Percentiles rank a stretch among this genome's conserved stretches.
Conservation (phyloP, 2,797 vertebrate genomes). For the Molothrus ater region DNA sequence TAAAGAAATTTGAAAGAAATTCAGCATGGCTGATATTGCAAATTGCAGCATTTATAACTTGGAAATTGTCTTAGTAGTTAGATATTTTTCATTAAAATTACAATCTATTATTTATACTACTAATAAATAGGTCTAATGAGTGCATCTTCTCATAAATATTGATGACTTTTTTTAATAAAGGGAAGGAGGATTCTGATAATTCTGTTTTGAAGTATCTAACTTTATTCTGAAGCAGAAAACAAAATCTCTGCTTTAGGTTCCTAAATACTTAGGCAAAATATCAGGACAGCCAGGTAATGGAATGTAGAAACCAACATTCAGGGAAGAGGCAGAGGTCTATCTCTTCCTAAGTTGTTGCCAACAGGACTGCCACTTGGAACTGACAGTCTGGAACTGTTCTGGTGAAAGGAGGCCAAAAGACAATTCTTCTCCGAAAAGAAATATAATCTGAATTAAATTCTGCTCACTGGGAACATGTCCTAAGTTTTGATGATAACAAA, state of each 20-base stretch:
- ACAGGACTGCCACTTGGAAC: neutral
- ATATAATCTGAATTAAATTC: neutral
- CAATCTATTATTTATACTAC: slow-evolving; percentile 29
- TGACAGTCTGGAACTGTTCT: neutral
- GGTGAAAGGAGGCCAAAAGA: neutral
- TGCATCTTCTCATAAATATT: neutral
- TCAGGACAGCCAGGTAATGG: neutral
- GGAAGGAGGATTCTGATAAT: neutral
- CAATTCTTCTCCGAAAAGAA: neutral
- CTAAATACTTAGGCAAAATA: neutral
- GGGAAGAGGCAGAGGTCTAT: neutral
- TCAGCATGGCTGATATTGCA: neutral
- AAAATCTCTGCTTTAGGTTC: neutral
- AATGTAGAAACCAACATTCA: neutral
- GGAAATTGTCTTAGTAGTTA: neutral
- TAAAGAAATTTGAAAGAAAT: slow-evolving; percentile 45
- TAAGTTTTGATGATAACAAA: neutral
- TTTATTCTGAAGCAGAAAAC: neutral
- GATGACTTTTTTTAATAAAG: neutral
- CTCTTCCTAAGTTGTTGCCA: neutral
- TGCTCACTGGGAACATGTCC: neutral
- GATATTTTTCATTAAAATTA: slow-evolving; percentile 49
- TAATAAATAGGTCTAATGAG: slow-evolving; percentile 34
- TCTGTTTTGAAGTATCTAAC: neutral
- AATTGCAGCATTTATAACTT: neutral